Base-by-base conservation (phyloP, 37 sponge, comb jelly and placozoan genomes). In the Cladorhizidae sp. region DNA sequence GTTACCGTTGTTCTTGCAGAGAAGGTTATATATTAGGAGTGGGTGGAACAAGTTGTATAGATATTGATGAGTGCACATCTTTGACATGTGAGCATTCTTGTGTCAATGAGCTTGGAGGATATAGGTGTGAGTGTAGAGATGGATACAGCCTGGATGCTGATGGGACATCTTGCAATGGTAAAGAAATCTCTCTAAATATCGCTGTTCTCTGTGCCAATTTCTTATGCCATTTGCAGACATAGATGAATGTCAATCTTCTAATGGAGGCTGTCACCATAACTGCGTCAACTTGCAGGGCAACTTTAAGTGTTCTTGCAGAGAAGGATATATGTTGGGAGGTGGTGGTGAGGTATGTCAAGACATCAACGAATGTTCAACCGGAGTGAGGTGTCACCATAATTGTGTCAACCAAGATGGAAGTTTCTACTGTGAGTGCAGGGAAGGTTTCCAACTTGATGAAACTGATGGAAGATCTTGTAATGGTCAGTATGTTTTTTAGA, bases 341-440 rank as follows among this genome's bases (percentile, higher is more conserved):
- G 56, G 67, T 70, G 57, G 57, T 7, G 26, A 69, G 56, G 52
- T 23, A 50, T 80, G 80, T 49, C 8, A 1, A 42, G 80, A 69
- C 67, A 80, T 36, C 5, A 45, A 45, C 9, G 49, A 45, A 9
- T 45, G 49, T 45, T 38, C n/a, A 12, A 9, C 5, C 9, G 49
- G 49, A 45, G 8, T 45, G 5, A 5, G 9, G 9, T 45, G 49
- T 45, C 8, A 45, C 9, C 49, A 45, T 5, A 9, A 12, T 9
- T 45, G 49, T 45, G 9, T 5, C 5, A 45, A 45, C 49, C 8
- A 45, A 45, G 49, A 5, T 12, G 49, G 49, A 9, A 45, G 49
- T 12, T 45, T 45, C 49, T 45, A 45, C 49, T 45, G 49, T 9
- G 49, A 45, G 49, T 45, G 49, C 9, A 12, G 5, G 49, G 49